A percentile compares a stretch with the other conserved stretches of the same genome.
These are phyloP conservation scores for Aptenodytes patagonicus DNA, from an alignment of 2,113 vertebrate species.

Conservation along the genomic window DNA sequence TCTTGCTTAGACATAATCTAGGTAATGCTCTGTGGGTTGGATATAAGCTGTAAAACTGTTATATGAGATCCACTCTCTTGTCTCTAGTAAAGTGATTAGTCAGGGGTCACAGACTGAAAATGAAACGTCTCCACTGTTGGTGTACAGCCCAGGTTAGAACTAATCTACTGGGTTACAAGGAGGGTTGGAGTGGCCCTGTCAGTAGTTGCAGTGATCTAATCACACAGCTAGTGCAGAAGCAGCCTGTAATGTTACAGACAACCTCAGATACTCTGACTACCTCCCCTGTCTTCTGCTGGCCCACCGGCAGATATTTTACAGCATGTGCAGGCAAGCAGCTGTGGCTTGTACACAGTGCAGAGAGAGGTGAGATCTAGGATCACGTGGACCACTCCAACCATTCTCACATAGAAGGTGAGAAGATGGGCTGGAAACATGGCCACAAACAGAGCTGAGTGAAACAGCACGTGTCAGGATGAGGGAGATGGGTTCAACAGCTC, in stretches of 20 bases:
- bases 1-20: not conserved
- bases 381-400: accelerated
- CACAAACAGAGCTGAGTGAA: not conserved
- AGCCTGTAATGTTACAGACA: accelerated
- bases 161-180: not conserved
- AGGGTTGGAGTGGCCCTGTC: not conserved
- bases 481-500: not conserved
- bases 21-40: not conserved
- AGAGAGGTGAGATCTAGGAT: not conserved
- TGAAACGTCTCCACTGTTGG: accelerated
- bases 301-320: accelerated
- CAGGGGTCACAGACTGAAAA: not conserved
- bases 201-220: accelerated
- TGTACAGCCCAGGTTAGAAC: not conserved
- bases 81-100: not conserved
- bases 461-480: accelerated
- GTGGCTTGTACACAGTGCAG: accelerated
- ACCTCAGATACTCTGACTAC: accelerated
- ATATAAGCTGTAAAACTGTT: not conserved
- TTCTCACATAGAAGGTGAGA: not conserved
- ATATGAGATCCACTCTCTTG: not conserved
- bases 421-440: not conserved
- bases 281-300: not conserved
- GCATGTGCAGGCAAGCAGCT: accelerated
- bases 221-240: not conserved